These are phyloP conservation scores for Trichogramma dendrolimi DNA, from an alignment of 2,888 invertebrate species.

Conservation along the genomic window DNA sequence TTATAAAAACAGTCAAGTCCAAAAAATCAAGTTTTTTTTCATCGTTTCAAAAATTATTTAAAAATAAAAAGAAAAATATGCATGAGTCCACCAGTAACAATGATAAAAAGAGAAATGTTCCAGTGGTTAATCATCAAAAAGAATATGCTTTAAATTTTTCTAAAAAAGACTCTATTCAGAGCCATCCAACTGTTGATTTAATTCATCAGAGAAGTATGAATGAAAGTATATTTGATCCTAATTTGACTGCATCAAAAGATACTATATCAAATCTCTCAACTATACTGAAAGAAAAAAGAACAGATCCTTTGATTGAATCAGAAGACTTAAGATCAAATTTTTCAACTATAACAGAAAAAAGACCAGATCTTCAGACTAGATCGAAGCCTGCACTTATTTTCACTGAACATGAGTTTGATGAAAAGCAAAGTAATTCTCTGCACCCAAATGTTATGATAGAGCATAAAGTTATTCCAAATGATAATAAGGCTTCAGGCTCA, in stretches of 20 bases:
- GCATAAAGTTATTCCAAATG: constrained; percentile 9
- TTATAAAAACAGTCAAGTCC: neutral
- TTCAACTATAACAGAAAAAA: neutral
- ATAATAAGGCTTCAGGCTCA: neutral
- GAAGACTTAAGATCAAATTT: constrained; percentile 2
- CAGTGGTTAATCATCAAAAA: no score
- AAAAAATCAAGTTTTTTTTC: constrained; percentile 5
- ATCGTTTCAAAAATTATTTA: constrained; percentile 13
- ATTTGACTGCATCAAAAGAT: no score
- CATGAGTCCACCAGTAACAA: no score
- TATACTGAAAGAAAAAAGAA: neutral
- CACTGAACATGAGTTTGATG: neutral
- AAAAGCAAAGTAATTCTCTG: neutral
- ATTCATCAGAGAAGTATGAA: no score
- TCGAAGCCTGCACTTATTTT: no score
- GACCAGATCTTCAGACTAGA: no score
- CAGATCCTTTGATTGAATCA: constrained; percentile 1
- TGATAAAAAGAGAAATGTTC: no score
- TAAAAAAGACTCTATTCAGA: no score
- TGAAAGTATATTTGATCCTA: no score
- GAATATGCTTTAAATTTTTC: no score
- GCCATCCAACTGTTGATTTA: no score
- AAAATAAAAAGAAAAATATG: constrained; percentile 13
- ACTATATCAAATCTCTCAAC: neutral
- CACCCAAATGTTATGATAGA: constrained; percentile 11